Evolutionary conservation across 2,113 vertebrate species (phyloP).

Genomic region (Sus scrofa): DNA sequence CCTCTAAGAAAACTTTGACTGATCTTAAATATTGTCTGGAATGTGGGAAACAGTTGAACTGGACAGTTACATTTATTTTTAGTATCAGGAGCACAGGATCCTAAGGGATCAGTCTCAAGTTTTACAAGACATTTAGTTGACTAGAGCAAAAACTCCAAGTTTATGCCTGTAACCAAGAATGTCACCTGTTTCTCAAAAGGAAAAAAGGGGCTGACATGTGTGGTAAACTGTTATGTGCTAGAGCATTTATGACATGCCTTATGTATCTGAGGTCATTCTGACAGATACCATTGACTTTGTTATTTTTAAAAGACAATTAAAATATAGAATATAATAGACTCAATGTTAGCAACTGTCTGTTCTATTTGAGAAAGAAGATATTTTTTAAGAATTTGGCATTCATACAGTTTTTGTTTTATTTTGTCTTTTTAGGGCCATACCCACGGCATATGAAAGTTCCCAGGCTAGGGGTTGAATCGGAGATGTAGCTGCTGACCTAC

Average conservation of each 20-base stretch:
- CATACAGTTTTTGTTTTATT: not conserved
- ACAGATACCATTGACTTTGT: not conserved
- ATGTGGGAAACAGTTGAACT: not conserved
- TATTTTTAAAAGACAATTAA: not conserved
- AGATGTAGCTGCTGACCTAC: too few relatives aligned
- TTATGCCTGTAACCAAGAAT: not conserved
- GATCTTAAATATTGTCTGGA: constrained; percentile 39
- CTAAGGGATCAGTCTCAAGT: not conserved
- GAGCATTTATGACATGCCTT: not conserved
- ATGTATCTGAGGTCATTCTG: not conserved
- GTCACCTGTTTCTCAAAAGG: not conserved
- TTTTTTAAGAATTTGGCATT: not conserved
- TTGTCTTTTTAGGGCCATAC: too few relatives aligned
- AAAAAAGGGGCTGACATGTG: not conserved
- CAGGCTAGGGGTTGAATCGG: too few relatives aligned
- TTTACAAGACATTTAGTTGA: not conserved
- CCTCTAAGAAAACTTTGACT: not conserved
- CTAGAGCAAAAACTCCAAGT: not conserved
- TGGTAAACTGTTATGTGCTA: not conserved
- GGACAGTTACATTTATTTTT: not conserved
- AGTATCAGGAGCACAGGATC: not conserved
- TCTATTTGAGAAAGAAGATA: not conserved
- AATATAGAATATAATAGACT: not conserved
- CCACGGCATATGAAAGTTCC: too few relatives aligned
- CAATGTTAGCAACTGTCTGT: not conserved